A percentile compares a stretch with the other conserved stretches of the same genome.
phyloP scores from a whole-genome alignment of 2,888 invertebrate species.

The Nomada ferruginata region DNA sequence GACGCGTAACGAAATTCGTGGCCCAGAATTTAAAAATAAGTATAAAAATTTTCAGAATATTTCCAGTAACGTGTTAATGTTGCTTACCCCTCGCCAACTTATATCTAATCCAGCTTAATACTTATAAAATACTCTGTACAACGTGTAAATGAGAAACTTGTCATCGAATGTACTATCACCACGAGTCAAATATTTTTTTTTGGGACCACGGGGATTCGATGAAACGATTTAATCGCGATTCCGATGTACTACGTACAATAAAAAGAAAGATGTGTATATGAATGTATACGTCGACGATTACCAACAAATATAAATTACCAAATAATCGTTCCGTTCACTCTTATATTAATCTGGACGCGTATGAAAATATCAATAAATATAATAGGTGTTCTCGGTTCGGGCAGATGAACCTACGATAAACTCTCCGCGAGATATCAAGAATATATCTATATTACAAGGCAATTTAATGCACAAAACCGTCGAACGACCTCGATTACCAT shows the following conservation, averaged over 20 bases:
- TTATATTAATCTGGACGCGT: conserved; percentile 44
- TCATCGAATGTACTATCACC: neutral
- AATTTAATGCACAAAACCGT: conserved; percentile 52
- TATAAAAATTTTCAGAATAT: neutral
- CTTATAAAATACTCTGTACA: conserved; percentile 38
- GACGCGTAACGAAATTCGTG: neutral
- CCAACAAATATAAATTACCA: conserved; percentile 29
- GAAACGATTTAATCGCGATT: neutral
- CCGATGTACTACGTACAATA: conserved; percentile 16
- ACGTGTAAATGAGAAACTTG: conserved; percentile 1
- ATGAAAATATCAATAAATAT: conserved; percentile 71
- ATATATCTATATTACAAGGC: conserved; percentile 61
- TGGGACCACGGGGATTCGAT: neutral
- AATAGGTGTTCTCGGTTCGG: conserved; percentile 44
- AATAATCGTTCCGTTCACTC: conserved; percentile 27
- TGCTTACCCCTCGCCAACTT: conserved; percentile 2
- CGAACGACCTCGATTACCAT: conserved; percentile 32
- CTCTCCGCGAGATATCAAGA: conserved; percentile 63
- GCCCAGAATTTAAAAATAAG: neutral
- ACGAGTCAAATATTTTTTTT: neutral
- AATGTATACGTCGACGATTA: conserved; percentile 17
- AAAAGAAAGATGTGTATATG: neutral
- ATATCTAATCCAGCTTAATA: conserved; percentile 27
- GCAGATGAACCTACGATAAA: conserved; percentile 48
- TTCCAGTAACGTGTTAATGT: neutral